Evolutionary conservation across 2,888 invertebrate species (phyloP), one percentile per base, ranked within the genome.

Genomic region (Nipponacmea schrenckii): DNA sequence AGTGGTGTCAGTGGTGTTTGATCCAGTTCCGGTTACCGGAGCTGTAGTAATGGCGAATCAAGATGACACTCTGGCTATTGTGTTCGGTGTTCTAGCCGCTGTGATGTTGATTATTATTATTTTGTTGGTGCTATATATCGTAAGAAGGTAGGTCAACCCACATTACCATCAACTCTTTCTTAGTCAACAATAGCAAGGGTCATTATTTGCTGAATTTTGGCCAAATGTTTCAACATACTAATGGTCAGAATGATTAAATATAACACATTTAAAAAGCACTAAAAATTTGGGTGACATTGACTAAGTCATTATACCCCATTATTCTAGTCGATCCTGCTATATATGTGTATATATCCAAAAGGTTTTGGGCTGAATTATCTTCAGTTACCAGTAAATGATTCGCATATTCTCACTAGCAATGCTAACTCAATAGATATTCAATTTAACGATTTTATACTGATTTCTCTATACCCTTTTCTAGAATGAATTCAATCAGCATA

Each of bases 1-100:
- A 44, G 45, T 78, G 3, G 74, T 84, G n/a, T 76, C 67, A 8
- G 79, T 83, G 15, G 78, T 71, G 12, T 83, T 85, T 69, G 82
- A 83, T 31, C 67, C 78, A 17, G 26, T 76, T 12, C n/a, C 62
- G 7, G 56, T 27, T 14, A 15, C 69, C 17, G 24, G 64, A 3
- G 20, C 39, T 0, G 67, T 72, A 14, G 64, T 44, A 5, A 46
- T 70, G 45, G 46, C 24, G 20, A 64, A 12, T 7, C 63, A 62
- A 44, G 64, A 62, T 48, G 73, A 69, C 46, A 64, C 67, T 1
- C 26, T 73, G n/a, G 65, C 70, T 20, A 69, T 73, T 24, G 67
- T 67, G 26, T 56, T 73, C 15, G 73, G 69, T 1, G 73, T 70
- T 2, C 45, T 73, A 15, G 73, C 69, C 26, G 73, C 69, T 0